Percentiles rank a stretch among this genome's conserved stretches.
Evolutionary conservation across 1,140 invertebrate genomes (phyloP).

Genomic region (Ruditapes philippinarum): DNA sequence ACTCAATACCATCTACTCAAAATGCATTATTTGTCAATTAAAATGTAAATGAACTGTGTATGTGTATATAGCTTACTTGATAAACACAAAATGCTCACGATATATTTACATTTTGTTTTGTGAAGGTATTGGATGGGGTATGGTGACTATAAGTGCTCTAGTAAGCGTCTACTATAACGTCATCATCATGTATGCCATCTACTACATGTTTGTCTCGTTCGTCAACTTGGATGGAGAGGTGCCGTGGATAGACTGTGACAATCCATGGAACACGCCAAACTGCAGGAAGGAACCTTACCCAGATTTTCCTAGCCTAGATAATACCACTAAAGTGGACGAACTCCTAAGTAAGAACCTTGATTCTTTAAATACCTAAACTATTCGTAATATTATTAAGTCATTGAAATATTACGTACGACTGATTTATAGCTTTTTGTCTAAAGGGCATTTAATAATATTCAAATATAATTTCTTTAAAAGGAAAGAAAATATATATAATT

Average conservation of each 20-base stretch:
- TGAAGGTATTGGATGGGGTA: constrained; percentile 83
- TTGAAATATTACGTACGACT: neutral
- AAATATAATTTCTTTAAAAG: too few species aligned
- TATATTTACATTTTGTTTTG: neutral
- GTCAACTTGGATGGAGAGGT: constrained; percentile 77
- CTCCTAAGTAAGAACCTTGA: constrained; percentile 4
- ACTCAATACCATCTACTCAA: neutral
- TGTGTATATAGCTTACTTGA: neutral
- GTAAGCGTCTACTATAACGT: constrained; percentile 80
- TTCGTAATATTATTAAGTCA: too few species aligned
- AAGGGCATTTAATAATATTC: neutral
- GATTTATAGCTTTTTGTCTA: neutral
- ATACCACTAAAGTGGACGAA: constrained; percentile 23
- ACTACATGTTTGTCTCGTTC: constrained; percentile 83
- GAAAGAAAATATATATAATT: too few species aligned
- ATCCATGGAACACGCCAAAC: constrained; percentile 72
- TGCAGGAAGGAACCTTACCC: constrained; percentile 71
- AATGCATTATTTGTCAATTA: neutral
- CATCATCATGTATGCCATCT: constrained; percentile 86
- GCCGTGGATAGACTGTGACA: constrained; percentile 79
- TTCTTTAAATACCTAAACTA: too few species aligned
- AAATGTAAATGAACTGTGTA: neutral
- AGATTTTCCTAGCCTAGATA: constrained; percentile 30
- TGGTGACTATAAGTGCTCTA: constrained; percentile 82
- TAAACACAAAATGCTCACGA: neutral